A percentile compares a stretch with the other conserved stretches of the same genome.
Conservation (phyloP, 2,888 invertebrate species). For the Nipponacmea schrenckii region DNA sequence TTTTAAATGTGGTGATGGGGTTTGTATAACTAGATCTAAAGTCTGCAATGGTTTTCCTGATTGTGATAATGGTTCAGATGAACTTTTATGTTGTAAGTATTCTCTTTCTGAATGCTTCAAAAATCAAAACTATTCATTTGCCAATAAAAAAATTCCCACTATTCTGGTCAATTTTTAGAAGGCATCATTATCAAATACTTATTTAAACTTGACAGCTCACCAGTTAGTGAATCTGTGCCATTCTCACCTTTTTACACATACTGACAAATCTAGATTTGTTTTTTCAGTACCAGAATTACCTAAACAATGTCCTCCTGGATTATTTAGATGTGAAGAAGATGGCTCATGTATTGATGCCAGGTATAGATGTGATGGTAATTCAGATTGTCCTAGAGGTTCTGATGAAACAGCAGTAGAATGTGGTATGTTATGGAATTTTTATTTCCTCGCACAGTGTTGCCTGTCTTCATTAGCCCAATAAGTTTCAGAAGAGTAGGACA, state of each 20-base stretch:
- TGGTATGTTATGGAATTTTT: conserved; percentile 72
- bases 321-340: conserved; percentile 78
- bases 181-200: too few species aligned
- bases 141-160: too few species aligned
- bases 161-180: too few species aligned
- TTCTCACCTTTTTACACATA: too few species aligned
- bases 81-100: conserved; percentile 45
- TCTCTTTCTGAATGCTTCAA: neutral
- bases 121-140: too few species aligned
- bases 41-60: conserved; percentile 44
- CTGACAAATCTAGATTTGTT: neutral
- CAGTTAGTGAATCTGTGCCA: too few species aligned
- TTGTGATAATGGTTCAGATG: conserved; percentile 54
- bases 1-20: conserved; percentile 53
- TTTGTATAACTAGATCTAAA: conserved; percentile 43
- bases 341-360: conserved; percentile 52
- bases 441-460: neutral
- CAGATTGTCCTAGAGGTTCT: conserved; percentile 76
- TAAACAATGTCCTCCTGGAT: conserved; percentile 54
- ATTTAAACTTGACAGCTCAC: too few species aligned
- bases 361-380: conserved; percentile 63
- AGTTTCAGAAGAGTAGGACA: too few species aligned
- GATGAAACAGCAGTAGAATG: conserved; percentile 83
- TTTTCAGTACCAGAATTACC: conserved; percentile 28
- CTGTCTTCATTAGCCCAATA: too few species aligned